Evolutionary conservation across 2,888 invertebrate species (phyloP).

Genomic region (Blastobasis lacticolella): DNA sequence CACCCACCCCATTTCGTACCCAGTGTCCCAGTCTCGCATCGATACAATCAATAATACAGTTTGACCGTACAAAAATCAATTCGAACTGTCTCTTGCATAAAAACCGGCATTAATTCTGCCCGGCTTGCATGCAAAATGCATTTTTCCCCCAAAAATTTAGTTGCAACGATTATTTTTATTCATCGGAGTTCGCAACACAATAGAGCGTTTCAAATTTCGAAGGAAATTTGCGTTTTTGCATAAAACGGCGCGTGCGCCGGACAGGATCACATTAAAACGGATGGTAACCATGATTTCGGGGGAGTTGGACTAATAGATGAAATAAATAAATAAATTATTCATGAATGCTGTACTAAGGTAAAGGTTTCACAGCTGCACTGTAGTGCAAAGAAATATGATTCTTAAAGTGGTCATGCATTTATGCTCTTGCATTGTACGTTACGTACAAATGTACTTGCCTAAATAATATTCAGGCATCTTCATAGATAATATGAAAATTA

Average conservation of each 20-base stretch:
- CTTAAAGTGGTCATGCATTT: no score
- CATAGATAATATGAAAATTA: no score
- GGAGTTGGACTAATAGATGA: neutral
- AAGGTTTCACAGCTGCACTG: no score
- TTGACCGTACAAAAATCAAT: conserved; percentile 55
- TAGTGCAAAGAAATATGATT: no score
- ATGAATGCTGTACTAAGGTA: no score
- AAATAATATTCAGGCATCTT: no score
- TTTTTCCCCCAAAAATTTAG: conserved; percentile 59
- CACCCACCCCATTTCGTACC: no score
- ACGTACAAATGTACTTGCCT: no score
- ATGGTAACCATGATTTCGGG: conserved; percentile 25
- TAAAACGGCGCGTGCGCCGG: conserved; percentile 67
- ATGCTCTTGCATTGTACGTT: no score
- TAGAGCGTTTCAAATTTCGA: conserved; percentile 72
- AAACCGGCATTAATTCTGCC: conserved; percentile 57
- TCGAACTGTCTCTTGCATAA: conserved; percentile 57
- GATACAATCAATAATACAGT: conserved; percentile 35
- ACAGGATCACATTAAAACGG: conserved; percentile 35
- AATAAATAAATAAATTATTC: no score
- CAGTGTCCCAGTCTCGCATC: neutral
- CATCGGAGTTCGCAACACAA: conserved; percentile 52
- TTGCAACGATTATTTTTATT: conserved; percentile 65
- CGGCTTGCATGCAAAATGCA: conserved; percentile 42
- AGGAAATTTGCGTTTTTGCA: conserved; percentile 74